Conservation (phyloP, 2,888 invertebrate genomes). For the Leptinotarsa peninsularis region DNA sequence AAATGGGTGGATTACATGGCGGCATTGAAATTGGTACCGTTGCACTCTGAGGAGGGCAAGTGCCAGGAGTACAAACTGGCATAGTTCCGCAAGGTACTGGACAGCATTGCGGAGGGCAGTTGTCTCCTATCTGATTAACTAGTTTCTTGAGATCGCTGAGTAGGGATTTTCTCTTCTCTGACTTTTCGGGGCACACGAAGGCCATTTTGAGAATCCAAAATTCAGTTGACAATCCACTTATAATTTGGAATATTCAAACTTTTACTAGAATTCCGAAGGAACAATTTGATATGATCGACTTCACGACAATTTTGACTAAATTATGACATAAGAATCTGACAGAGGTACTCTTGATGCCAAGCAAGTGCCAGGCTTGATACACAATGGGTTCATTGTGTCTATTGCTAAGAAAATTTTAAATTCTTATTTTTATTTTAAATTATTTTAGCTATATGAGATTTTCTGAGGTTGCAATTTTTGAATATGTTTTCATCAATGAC, state of each 20-base stretch:
- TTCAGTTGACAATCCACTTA: constrained; percentile 7
- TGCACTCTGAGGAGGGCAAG: constrained; percentile 42
- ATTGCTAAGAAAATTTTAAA: neutral
- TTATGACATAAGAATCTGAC: constrained; percentile 23
- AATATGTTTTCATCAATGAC: no score
- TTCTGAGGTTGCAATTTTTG: no score
- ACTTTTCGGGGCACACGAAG: constrained; percentile 63
- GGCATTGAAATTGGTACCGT: constrained; percentile 56
- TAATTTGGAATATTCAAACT: constrained; percentile 29
- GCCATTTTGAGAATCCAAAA: constrained; percentile 51
- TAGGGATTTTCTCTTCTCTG: constrained; percentile 56
- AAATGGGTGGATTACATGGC: constrained; percentile 62
- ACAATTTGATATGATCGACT: constrained; percentile 10
- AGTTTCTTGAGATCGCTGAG: constrained; percentile 59
- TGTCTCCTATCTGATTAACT: constrained; percentile 56
- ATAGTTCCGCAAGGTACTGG: constrained; percentile 28
- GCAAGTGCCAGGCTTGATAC: neutral
- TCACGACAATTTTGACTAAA: constrained; percentile 21
- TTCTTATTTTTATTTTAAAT: no score
- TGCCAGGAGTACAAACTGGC: constrained; percentile 35
- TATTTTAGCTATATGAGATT: no score
- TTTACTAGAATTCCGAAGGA: constrained; percentile 41
- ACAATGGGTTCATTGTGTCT: neutral
- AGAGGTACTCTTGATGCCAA: constrained; percentile 23
- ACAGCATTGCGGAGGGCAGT: constrained; percentile 56